phyloP scores from a whole-genome alignment of 2,113 vertebrate genomes.

The Aplodontia rufa region DNA sequence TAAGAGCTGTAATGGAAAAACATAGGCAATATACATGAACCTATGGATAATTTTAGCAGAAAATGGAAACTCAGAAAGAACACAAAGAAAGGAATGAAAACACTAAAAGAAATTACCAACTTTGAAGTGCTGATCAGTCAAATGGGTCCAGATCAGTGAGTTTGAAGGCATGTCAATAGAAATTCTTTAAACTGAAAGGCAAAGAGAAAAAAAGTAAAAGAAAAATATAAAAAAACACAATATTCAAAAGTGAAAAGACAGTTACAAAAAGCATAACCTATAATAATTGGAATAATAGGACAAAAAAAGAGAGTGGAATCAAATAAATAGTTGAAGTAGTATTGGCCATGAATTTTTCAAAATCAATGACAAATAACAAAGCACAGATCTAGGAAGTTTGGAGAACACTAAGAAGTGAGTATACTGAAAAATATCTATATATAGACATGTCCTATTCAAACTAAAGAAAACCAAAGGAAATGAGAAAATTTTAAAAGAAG shows the following conservation, averaged over 20 bases:
- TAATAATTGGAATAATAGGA: background rate
- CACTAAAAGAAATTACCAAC: background rate
- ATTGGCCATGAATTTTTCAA: background rate
- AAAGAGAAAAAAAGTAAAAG: no score
- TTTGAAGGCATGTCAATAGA: background rate
- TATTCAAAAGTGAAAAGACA: background rate
- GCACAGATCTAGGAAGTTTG: background rate
- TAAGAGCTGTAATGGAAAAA: background rate
- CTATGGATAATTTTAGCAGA: background rate
- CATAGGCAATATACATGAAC: background rate
- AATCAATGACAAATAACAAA: background rate
- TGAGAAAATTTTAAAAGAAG: background rate
- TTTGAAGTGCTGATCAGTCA: no score
- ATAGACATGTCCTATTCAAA: background rate
- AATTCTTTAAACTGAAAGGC: background rate
- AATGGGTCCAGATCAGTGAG: background rate
- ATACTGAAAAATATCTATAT: background rate
- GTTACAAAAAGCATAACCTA: background rate
- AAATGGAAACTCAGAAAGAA: background rate
- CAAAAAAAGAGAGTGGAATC: background rate
- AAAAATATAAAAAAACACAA: background rate
- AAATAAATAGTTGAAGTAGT: background rate
- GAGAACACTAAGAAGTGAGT: background rate
- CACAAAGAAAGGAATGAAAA: background rate
- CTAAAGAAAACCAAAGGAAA: background rate